Evolutionary conservation across 2,888 invertebrate species (phyloP).

Genomic region (Drosophila parthenogenetica): DNA sequence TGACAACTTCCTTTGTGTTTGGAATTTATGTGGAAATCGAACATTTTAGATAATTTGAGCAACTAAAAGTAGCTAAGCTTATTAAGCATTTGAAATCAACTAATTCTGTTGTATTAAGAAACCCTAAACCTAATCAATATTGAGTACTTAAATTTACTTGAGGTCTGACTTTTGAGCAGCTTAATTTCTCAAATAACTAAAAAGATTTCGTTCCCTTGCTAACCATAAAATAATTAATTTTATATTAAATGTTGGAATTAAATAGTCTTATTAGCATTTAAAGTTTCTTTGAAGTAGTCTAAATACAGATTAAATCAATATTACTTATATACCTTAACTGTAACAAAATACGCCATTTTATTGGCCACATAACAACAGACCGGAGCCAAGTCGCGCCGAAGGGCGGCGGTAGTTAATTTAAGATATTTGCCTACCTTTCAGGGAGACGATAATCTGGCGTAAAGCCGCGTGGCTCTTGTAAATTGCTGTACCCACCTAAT

Average conservation of each 20-base stretch:
- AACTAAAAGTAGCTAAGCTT: no score
- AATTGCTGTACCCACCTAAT: slow-evolving; percentile 77
- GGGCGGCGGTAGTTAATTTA: slow-evolving; percentile 52
- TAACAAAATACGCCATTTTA: background rate
- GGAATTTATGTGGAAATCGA: no score
- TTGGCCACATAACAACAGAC: slow-evolving; percentile 9
- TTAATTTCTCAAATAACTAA: background rate
- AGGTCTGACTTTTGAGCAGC: no score
- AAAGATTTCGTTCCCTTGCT: no score
- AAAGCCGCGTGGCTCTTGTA: slow-evolving; percentile 61
- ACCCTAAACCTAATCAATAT: no score
- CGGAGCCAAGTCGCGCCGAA: background rate
- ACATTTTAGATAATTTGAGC: no score
- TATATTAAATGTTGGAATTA: background rate
- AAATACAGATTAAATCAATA: slow-evolving; percentile 14
- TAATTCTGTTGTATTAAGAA: no score
- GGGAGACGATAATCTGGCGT: slow-evolving; percentile 62
- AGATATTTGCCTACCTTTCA: slow-evolving; percentile 47
- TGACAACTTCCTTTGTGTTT: no score
- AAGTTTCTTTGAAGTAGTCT: background rate
- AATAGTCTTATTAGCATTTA: background rate
- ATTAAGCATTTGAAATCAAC: no score
- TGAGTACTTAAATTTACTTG: no score
- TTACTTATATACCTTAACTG: background rate
- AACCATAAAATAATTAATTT: background rate